phyloP scores from a whole-genome alignment of 1,140 invertebrate genomes.

The Coelopa frigida region DNA sequence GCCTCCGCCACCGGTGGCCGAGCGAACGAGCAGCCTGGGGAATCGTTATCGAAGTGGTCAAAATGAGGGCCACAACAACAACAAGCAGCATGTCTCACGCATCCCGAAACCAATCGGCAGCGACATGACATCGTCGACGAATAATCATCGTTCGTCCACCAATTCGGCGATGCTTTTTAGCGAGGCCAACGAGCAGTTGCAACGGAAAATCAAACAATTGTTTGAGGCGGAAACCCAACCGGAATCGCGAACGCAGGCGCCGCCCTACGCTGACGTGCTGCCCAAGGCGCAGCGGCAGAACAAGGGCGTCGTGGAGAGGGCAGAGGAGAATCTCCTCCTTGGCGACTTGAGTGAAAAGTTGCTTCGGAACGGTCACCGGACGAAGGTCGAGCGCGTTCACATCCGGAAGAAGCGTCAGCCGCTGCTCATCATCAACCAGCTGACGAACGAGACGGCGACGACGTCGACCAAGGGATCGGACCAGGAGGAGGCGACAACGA shows the following conservation, averaged over 20 bases:
- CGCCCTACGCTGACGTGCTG: neutral
- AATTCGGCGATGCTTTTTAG: constrained; percentile 8
- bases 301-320: neutral
- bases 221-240: constrained; percentile 16
- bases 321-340: neutral
- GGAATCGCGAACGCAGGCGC: neutral
- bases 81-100: constrained; percentile 12
- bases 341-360: neutral
- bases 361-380: constrained; percentile 12
- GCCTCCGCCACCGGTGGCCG: neutral
- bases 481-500: neutral
- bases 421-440: constrained; percentile 29
- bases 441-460: neutral
- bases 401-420: constrained; percentile 36
- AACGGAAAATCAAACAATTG: constrained; percentile 19
- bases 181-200: constrained; percentile 18
- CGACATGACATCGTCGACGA: neutral
- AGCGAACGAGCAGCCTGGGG: no score
- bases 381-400: constrained; percentile 28
- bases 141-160: neutral
- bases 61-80: neutral
- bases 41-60: no score
- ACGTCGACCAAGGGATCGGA: neutral
- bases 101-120: constrained; percentile 18
- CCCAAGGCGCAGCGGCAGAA: neutral